Evolutionary conservation across 2,888 invertebrate species (phyloP).

Genomic region (Panopea generosa): DNA sequence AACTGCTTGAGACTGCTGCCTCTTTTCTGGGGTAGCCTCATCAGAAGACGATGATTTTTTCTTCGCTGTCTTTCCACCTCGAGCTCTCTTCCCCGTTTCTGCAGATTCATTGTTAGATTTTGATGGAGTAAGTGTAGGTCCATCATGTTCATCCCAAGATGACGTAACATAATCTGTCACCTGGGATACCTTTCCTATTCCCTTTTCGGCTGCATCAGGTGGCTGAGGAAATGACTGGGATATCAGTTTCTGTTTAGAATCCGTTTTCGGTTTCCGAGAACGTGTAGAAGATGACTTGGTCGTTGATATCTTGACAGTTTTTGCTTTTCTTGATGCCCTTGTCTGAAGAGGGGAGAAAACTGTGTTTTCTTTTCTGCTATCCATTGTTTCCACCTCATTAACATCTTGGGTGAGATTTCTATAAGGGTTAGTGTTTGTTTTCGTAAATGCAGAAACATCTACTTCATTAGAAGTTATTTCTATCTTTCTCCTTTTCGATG

Average conservation of each 20-base stretch:
- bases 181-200: neutral
- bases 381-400: slow-evolving; percentile 2
- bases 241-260: slow-evolving; percentile 46
- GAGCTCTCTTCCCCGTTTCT: slow-evolving; percentile 33
- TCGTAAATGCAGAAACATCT: slow-evolving; percentile 43
- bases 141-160: slow-evolving; percentile 74
- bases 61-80: slow-evolving; percentile 20
- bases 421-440: slow-evolving; percentile 44
- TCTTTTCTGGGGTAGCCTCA: slow-evolving; percentile 53
- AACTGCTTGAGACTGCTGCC: neutral
- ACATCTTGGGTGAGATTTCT: slow-evolving; percentile 25
- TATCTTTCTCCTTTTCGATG: slow-evolving; percentile 79
- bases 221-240: slow-evolving; percentile 7
- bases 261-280: slow-evolving; percentile 44
- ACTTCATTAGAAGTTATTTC: slow-evolving; percentile 57
- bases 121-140: slow-evolving; percentile 45
- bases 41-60: slow-evolving; percentile 4
- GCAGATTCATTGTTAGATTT: slow-evolving; percentile 21
- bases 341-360: slow-evolving; percentile 59
- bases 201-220: neutral
- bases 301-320: slow-evolving; percentile 9
- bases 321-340: slow-evolving; percentile 48
- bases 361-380: slow-evolving; percentile 34
- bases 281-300: slow-evolving; percentile 40
- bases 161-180: slow-evolving; percentile 56